phyloP scores from a whole-genome alignment of 2,797 vertebrate genomes.

The Rhyacichthys aspro region DNA sequence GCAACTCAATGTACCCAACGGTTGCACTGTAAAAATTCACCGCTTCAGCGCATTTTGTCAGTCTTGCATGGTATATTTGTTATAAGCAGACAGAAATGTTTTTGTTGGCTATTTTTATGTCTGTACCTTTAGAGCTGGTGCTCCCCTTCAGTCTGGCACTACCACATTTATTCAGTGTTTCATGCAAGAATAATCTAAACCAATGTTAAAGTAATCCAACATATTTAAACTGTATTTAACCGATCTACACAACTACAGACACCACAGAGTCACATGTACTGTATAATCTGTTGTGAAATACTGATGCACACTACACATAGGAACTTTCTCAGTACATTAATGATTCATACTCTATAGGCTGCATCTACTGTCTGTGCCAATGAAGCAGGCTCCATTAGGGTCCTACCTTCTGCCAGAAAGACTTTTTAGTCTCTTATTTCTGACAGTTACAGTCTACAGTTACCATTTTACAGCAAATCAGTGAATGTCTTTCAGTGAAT shows the following conservation, averaged over 20 bases:
- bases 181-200: background rate
- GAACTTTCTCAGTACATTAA: constrained; percentile 7
- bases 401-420: background rate
- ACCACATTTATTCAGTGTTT: background rate
- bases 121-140: too few species aligned
- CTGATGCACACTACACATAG: background rate
- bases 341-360: constrained; percentile 2
- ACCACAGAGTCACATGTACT: background rate
- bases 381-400: background rate
- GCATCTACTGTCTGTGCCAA: background rate
- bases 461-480: too few species aligned
- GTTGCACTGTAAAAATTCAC: too few species aligned
- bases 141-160: background rate
- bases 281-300: constrained; percentile 2
- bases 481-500: too few species aligned
- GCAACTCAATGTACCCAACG: too few species aligned
- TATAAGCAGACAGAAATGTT: too few species aligned
- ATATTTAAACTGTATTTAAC: background rate
- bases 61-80: too few species aligned
- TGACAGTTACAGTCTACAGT: too few species aligned
- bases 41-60: too few species aligned
- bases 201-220: background rate
- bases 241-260: background rate
- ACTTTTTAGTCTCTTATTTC: too few species aligned
- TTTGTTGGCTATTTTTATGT: too few species aligned